Evolutionary conservation across 2,888 invertebrate genomes (phyloP).

Genomic region (Tenthredo distinguenda): DNA sequence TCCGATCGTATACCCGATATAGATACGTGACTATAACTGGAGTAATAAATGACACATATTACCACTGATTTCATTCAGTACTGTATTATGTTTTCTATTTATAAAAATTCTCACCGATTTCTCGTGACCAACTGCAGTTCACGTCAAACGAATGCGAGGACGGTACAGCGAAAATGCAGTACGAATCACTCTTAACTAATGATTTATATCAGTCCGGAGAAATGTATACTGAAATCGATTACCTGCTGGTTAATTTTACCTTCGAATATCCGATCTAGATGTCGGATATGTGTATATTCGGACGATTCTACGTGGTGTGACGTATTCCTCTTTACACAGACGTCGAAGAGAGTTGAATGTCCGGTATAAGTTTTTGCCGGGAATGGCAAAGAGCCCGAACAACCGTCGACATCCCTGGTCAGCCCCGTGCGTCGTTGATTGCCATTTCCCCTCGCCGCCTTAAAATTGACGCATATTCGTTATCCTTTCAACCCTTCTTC

Average conservation of each 20-base stretch:
- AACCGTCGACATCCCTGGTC: constrained; percentile 7
- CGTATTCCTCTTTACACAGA: background rate
- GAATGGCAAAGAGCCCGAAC: constrained; percentile 55
- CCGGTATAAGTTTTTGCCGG: constrained; percentile 17
- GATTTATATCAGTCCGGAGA: background rate
- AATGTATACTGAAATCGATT: background rate
- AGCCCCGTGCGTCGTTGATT: constrained; percentile 69
- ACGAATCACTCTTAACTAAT: background rate
- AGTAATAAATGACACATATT: background rate
- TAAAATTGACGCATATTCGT: constrained; percentile 77
- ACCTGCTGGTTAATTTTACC: background rate
- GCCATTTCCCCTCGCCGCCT: constrained; percentile 73
- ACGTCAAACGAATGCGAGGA: background rate
- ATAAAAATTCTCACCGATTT: background rate
- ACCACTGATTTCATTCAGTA: background rate
- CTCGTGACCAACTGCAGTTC: background rate
- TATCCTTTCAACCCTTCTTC: constrained; percentile 77
- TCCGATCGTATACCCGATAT: background rate
- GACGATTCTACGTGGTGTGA: background rate
- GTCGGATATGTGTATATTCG: background rate
- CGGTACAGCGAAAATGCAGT: background rate
- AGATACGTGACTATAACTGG: background rate
- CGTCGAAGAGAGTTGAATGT: constrained; percentile 38
- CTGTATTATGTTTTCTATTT: background rate
- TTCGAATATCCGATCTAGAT: background rate